Base-by-base conservation (phyloP, 2,113 vertebrate species). In the Ophthalmolycus amberensis region DNA sequence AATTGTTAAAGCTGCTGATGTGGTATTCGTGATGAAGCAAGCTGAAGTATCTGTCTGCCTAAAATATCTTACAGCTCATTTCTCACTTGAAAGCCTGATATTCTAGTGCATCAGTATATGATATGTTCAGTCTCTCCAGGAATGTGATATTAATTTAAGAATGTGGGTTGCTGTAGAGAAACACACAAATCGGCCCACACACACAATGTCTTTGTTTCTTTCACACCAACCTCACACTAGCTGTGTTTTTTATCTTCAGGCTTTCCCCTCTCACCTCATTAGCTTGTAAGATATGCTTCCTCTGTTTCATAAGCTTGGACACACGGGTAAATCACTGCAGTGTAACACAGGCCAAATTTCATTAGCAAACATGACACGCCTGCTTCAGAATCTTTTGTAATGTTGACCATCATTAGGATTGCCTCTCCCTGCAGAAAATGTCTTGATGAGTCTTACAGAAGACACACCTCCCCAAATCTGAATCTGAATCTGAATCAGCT, bases 21-120 rank as follows among this genome's bases (percentile, higher is more conserved):
- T 79, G 82, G 63, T 82, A 46, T 62, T 71, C 37, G 46, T 70
- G 27, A 65, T 59, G 67, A 77, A 42, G 12, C 27, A 54, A 75
- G 65, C 58, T 52, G 65, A 75, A 32, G 42, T 76, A 38, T 83
- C 37, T 69, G 56, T 63, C 42, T 83, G 44, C 22, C 54, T 75
- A 29, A 73, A 46, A 74, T 25, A 58, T 79, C n/a, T 65, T 22
- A 75, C 14, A 84, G 66, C 67, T 86, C 52, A 89, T 87, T 91
- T 89, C 82, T 87, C 67, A 87, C 77, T 74, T 74, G 48, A 89
- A 75, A 88, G 72, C 65, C 44, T 75, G 71, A 79, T 77, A 87
- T 87, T 75, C 58, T 48, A 11, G 54, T 27, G 40, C 80, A 71
- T 80, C 63, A 88, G 85, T 72, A 60, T 48, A 34, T 34, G 34